These are phyloP conservation scores for Tichodroma muraria DNA, from an alignment of 2,113 vertebrate species.

Conservation along the genomic window DNA sequence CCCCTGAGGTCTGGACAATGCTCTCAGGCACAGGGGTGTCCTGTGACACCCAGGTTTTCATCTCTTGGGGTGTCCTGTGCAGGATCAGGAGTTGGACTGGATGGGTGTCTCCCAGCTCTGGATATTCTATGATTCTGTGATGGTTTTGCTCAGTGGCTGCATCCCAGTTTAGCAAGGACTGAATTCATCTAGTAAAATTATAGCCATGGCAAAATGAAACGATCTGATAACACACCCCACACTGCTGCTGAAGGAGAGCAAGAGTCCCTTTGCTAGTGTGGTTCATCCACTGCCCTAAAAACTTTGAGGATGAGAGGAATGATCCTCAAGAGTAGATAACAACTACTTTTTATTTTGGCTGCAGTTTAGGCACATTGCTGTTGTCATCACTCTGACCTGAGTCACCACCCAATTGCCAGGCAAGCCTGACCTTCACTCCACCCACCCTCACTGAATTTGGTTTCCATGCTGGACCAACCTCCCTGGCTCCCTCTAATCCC, in stretches of 20 bases:
- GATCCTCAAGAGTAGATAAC: background rate
- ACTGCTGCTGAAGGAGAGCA: background rate
- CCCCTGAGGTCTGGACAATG: fast-evolving
- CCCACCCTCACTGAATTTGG: background rate
- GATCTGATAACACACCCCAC: background rate
- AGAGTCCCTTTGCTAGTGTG: too few species aligned
- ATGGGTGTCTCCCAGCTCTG: too few species aligned
- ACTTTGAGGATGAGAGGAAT: background rate
- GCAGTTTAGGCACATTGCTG: background rate
- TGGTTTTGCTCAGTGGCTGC: background rate
- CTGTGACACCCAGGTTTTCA: too few species aligned
- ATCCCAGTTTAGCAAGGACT: background rate
- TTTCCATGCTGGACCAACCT: too few species aligned
- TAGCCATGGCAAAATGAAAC: background rate
- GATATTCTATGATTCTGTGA: background rate
- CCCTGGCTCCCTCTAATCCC: background rate
- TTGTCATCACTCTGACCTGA: background rate
- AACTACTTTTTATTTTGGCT: background rate
- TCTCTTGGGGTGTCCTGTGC: background rate
- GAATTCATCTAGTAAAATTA: background rate
- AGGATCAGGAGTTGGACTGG: background rate
- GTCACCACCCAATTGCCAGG: background rate
- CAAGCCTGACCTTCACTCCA: background rate
- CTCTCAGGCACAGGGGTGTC: background rate
- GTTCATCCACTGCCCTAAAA: background rate